phyloP scores from a whole-genome alignment of 2,888 invertebrate genomes.

The Serrognathus titanus region DNA sequence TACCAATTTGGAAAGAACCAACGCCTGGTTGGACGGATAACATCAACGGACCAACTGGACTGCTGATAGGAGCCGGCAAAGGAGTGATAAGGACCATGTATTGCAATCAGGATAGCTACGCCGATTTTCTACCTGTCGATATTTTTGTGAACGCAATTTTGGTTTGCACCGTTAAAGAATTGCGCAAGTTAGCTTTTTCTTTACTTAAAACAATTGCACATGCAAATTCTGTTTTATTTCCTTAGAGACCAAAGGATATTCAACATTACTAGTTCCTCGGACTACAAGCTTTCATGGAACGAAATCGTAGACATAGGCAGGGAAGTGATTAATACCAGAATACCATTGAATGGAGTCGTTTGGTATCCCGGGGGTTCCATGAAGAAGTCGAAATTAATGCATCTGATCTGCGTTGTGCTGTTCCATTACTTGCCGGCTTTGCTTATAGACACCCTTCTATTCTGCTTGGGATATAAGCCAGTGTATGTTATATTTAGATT shows the following conservation, averaged over 20 bases:
- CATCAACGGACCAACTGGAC: conserved; percentile 86
- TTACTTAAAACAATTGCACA: not conserved
- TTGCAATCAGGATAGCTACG: conserved; percentile 72
- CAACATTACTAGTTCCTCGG: conserved; percentile 76
- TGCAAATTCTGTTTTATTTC: conserved; percentile 18
- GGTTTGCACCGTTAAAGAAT: conserved; percentile 48
- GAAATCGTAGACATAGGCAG: conserved; percentile 81
- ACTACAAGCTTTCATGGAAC: conserved; percentile 82
- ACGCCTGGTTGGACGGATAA: conserved; percentile 91
- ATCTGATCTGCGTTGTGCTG: conserved; percentile 78
- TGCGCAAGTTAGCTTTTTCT: not conserved
- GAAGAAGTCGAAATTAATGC: conserved; percentile 72
- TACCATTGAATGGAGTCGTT: conserved; percentile 83
- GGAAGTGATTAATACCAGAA: conserved; percentile 68
- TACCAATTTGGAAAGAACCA: conserved; percentile 83
- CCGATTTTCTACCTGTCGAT: conserved; percentile 78
- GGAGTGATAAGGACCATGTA: conserved; percentile 88
- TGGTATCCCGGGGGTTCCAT: conserved; percentile 85
- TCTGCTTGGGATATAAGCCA: conserved; percentile 81
- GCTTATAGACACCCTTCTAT: conserved; percentile 73
- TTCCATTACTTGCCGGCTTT: conserved; percentile 92
- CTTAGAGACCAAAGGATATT: conserved; percentile 59
- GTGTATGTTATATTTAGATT: conserved; percentile 61
- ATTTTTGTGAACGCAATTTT: conserved; percentile 68
- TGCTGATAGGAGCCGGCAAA: conserved; percentile 79